Percentiles rank a stretch among this genome's conserved stretches.
phyloP scores from a whole-genome alignment of 2,888 invertebrate species.

The Abrostola tripartita region DNA sequence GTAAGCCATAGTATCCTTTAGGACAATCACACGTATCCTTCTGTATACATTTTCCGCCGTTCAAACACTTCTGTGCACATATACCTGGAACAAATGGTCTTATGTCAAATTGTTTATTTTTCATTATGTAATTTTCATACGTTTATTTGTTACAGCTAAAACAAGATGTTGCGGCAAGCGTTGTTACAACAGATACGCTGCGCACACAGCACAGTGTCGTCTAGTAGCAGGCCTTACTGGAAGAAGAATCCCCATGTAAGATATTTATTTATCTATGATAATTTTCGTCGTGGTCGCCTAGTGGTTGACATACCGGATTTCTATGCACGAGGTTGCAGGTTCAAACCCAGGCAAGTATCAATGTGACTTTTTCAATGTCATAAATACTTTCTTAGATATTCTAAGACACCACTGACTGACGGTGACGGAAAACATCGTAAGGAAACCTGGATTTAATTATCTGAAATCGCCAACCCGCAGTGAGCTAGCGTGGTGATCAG shows the following conservation, averaged over 20 bases:
- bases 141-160: constrained; percentile 44
- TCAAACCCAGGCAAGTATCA: too few relatives aligned
- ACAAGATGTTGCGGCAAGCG: constrained; percentile 67
- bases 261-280: constrained; percentile 15
- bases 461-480: too few relatives aligned
- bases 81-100: constrained; percentile 91
- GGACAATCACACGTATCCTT: constrained; percentile 98
- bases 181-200: constrained; percentile 68
- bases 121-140: constrained; percentile 2
- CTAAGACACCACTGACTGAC: too few relatives aligned
- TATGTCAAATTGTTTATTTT: background rate
- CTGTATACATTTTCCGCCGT: constrained; percentile 98
- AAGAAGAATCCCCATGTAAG: constrained; percentile 83
- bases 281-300: too few relatives aligned
- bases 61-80: constrained; percentile 96
- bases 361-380: too few relatives aligned
- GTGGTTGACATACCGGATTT: too few relatives aligned
- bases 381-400: too few relatives aligned
- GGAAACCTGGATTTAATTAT: too few relatives aligned
- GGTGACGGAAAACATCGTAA: too few relatives aligned
- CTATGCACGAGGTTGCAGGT: too few relatives aligned
- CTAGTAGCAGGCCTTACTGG: constrained; percentile 70
- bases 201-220: constrained; percentile 63
- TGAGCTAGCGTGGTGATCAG: too few relatives aligned
- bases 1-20: constrained; percentile 96